Conservation (phyloP, 2,797 vertebrate species). For the Sebastes hubbsi region DNA sequence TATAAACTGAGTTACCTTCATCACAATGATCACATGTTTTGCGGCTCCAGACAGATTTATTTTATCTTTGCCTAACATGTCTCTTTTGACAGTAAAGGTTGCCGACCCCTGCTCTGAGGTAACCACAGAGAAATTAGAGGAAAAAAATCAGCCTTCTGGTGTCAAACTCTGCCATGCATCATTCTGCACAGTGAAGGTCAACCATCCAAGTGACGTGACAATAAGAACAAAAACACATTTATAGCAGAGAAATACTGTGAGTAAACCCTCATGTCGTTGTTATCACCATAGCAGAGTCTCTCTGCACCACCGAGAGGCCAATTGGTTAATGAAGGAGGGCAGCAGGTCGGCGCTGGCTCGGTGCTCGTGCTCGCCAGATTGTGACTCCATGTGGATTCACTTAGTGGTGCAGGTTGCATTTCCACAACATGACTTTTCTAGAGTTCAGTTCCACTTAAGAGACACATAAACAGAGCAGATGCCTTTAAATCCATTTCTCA, state of each 20-base stretch:
- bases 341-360: constrained; percentile 32
- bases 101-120: no score
- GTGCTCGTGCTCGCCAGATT: constrained; percentile 30
- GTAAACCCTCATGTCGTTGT: neutral
- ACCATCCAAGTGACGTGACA: neutral
- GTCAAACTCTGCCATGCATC: neutral
- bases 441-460: constrained; percentile 55
- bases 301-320: neutral
- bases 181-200: neutral
- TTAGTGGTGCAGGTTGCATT: constrained; percentile 61
- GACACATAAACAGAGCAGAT: constrained; percentile 63
- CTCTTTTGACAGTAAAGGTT: no score
- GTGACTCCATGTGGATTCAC: constrained; percentile 64
- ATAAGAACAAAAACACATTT: neutral
- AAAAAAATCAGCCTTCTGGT: neutral
- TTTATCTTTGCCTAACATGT: no score
- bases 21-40: no score
- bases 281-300: constrained; percentile 1
- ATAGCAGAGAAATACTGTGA: neutral
- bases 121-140: neutral
- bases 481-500: constrained; percentile 45
- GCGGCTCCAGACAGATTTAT: no score
- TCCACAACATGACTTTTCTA: constrained; percentile 58
- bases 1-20: no score
- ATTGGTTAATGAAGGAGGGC: constrained; percentile 38